phyloP scores from a whole-genome alignment of 35 echinoderm and acorn worm species.

The Ptychodera flava region DNA sequence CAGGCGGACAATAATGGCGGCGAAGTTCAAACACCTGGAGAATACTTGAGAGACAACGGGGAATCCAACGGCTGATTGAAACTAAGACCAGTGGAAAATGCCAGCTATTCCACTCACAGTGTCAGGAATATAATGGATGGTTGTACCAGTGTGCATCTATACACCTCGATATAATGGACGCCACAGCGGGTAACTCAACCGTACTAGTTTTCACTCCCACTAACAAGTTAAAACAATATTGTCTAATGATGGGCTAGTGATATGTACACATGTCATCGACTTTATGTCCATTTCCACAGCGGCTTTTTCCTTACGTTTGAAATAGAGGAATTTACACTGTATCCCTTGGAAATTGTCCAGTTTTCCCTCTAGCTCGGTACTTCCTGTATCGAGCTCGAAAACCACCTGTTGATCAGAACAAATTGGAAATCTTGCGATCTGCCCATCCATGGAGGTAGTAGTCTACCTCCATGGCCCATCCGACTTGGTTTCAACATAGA shows the following conservation, averaged over 20 bases:
- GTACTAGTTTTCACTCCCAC: background rate
- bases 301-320: no score
- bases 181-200: background rate
- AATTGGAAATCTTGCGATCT: background rate
- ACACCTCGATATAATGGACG: background rate
- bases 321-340: no score
- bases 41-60: background rate
- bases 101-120: background rate
- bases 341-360: no score
- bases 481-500: no score
- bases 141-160: background rate
- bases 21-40: background rate
- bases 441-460: no score
- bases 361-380: no score
- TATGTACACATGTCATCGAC: background rate
- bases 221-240: conserved; percentile 2
- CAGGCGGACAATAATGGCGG: background rate
- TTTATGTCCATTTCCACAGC: background rate
- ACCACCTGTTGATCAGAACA: background rate
- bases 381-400: no score
- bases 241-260: background rate
- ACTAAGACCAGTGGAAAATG: background rate
- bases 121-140: background rate
- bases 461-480: no score
- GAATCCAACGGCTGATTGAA: background rate